These are phyloP conservation scores for Platycercus adscitus DNA, from an alignment of 2,113 vertebrate species.

Conservation along the genomic window DNA sequence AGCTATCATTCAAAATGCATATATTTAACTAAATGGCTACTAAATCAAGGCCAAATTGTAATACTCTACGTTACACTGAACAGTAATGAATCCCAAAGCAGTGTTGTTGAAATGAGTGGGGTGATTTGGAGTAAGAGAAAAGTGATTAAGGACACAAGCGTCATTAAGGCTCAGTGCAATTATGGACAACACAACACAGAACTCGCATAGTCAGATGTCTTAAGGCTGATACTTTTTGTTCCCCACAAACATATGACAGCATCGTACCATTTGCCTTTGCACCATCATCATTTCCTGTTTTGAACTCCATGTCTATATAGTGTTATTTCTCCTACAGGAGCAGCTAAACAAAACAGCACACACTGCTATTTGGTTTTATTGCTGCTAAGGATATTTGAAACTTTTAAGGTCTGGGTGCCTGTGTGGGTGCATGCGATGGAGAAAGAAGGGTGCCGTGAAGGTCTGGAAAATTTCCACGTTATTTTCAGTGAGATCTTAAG, in stretches of 20 bases:
- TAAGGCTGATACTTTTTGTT: neutral
- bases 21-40: neutral
- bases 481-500: neutral
- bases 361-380: neutral
- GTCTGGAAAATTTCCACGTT: neutral
- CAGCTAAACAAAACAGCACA: neutral
- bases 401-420: neutral
- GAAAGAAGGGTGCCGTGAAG: neutral
- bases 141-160: neutral
- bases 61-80: neutral
- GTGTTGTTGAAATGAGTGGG: neutral
- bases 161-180: neutral
- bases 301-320: neutral
- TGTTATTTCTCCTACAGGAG: neutral
- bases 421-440: neutral
- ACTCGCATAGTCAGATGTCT: neutral
- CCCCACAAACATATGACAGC: neutral
- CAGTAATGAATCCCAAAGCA: neutral
- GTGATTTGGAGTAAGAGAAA: neutral
- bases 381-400: neutral
- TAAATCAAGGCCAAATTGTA: neutral
- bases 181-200: neutral
- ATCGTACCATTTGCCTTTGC: neutral
- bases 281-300: neutral
- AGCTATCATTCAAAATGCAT: neutral